phyloP scores from a whole-genome alignment of 2,797 vertebrate species.

The Limnodromus scolopaceus region DNA sequence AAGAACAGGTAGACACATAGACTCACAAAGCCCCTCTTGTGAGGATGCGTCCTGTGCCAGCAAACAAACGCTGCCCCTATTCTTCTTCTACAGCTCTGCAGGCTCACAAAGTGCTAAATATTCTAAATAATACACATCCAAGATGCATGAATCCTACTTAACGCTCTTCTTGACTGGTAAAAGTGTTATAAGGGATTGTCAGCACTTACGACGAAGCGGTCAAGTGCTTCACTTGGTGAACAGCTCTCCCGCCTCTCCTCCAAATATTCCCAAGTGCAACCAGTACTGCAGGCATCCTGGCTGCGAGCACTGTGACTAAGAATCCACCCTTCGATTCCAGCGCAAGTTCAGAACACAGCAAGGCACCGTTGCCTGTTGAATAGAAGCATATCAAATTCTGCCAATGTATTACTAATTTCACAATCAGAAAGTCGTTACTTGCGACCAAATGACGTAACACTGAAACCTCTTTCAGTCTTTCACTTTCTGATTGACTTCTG shows the following conservation, averaged over 20 bases:
- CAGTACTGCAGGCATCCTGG: neutral
- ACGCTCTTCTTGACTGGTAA: slow-evolving; percentile 25
- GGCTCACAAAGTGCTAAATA: slow-evolving; percentile 5
- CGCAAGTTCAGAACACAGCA: neutral
- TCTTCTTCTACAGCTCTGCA: slow-evolving; percentile 21
- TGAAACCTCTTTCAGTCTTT: neutral
- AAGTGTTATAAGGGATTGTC: neutral
- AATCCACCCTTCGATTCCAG: neutral
- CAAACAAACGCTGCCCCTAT: slow-evolving; percentile 26
- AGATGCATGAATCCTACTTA: slow-evolving; percentile 26
- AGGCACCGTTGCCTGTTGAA: neutral
- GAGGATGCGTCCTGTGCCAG: slow-evolving; percentile 16
- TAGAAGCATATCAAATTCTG: neutral
- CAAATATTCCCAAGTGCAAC: neutral
- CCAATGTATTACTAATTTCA: neutral
- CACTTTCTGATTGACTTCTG: neutral
- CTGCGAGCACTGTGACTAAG: neutral
- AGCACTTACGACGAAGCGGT: neutral
- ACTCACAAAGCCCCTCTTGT: slow-evolving; percentile 23
- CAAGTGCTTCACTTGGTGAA: slow-evolving; percentile 43
- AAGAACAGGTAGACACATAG: neutral
- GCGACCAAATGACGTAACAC: neutral
- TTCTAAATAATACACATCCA: slow-evolving; percentile 2
- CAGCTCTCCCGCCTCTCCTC: neutral
- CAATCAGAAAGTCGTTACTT: neutral